Conservation (phyloP, 2,888 invertebrate species). For the Calameuta filiformis region DNA sequence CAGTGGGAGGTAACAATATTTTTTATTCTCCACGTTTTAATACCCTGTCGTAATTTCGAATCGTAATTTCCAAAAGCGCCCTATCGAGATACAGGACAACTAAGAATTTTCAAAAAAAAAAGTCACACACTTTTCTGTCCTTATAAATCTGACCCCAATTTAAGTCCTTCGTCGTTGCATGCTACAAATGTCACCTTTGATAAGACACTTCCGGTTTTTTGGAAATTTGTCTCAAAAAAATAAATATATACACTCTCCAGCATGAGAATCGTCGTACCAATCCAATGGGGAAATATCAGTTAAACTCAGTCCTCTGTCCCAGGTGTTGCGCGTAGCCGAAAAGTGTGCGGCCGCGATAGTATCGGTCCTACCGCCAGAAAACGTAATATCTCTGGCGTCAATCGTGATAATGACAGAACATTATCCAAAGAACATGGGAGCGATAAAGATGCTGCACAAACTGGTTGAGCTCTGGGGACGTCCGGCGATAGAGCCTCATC, state of each 20-base stretch:
- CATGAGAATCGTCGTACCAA: neutral
- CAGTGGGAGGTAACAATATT: conserved; percentile 58
- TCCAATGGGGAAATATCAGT: neutral
- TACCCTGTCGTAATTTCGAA: neutral
- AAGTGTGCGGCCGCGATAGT: conserved; percentile 83
- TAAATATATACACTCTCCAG: neutral
- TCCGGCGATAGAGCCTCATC: conserved; percentile 79
- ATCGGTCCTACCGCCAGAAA: conserved; percentile 82
- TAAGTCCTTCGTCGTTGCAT: neutral
- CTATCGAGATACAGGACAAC: neutral
- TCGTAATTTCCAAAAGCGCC: neutral
- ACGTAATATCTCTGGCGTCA: conserved; percentile 79
- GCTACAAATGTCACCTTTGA: neutral
- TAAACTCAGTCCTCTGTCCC: conserved; percentile 28
- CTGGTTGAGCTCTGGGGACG: conserved; percentile 81
- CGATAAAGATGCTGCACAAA: conserved; percentile 90
- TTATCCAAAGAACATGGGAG: conserved; percentile 89
- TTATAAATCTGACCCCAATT: no score
- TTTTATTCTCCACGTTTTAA: neutral
- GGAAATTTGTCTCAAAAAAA: neutral
- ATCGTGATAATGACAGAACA: conserved; percentile 90
- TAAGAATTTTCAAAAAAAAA: neutral
- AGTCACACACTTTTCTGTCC: neutral
- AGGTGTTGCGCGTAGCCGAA: conserved; percentile 88
- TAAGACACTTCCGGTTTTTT: neutral